phyloP scores from a whole-genome alignment of 2,888 invertebrate species.

The Ophion slaviceki region DNA sequence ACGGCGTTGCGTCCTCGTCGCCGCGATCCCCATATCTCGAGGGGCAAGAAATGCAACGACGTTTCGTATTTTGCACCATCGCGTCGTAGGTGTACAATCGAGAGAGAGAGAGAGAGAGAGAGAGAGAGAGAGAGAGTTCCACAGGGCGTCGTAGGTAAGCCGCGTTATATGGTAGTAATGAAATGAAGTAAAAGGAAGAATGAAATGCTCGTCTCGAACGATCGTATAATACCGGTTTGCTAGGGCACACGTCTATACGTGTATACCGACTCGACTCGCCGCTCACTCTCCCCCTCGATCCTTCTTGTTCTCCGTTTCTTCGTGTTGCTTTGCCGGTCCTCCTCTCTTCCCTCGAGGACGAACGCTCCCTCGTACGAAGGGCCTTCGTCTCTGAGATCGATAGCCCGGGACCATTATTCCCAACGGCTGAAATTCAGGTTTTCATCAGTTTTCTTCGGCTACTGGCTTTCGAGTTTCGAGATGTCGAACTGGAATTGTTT shows the following conservation, averaged over 20 bases:
- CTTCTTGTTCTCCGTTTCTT: constrained; percentile 38
- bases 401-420: constrained; percentile 44
- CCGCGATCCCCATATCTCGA: constrained; percentile 1
- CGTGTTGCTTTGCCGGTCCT: constrained; percentile 26
- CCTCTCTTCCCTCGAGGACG: constrained; percentile 52
- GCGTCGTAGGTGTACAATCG: constrained; percentile 57
- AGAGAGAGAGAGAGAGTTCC: constrained; percentile 35
- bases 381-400: constrained; percentile 48
- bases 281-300: constrained; percentile 31
- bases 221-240: constrained; percentile 71
- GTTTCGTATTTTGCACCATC: constrained; percentile 41
- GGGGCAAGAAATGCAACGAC: constrained; percentile 1
- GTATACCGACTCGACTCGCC: constrained; percentile 16
- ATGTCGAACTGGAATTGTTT: neutral
- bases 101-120: constrained; percentile 1
- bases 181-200: constrained; percentile 60
- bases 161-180: constrained; percentile 59
- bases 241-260: constrained; percentile 55
- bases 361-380: constrained; percentile 45
- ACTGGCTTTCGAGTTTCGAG: neutral
- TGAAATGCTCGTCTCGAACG: constrained; percentile 58
- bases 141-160: constrained; percentile 30
- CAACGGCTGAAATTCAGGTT: neutral
- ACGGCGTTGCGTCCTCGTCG: constrained; percentile 48
- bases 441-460: neutral